These are phyloP conservation scores for Trachops cirrhosus DNA, from an alignment of 2,797 vertebrate species.

Conservation along the genomic window DNA sequence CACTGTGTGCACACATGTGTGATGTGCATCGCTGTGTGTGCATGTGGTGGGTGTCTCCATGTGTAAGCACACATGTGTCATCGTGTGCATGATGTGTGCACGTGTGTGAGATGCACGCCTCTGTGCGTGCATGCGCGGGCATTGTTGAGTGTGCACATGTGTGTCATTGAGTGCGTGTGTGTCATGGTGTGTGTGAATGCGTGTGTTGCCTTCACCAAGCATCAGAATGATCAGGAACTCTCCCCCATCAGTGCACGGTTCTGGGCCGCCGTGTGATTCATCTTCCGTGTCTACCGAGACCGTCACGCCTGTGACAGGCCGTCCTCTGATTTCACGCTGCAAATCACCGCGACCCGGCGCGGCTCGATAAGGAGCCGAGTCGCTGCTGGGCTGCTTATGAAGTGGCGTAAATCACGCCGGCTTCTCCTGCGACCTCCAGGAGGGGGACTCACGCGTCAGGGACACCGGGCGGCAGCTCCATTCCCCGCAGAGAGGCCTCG, in stretches of 20 bases:
- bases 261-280: neutral
- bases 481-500: neutral
- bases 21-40: too few relatives aligned
- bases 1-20: too few relatives aligned
- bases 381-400: neutral
- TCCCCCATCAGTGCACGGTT: neutral
- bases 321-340: neutral
- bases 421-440: neutral
- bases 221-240: fast-evolving
- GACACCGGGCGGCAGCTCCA: too few relatives aligned
- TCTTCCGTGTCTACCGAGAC: neutral
- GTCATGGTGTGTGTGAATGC: neutral
- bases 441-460: neutral
- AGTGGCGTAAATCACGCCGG: neutral
- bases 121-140: fast-evolving
- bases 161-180: neutral
- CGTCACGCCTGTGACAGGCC: neutral
- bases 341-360: neutral
- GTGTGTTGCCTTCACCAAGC: neutral
- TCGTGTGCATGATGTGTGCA: too few relatives aligned
- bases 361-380: neutral
- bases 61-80: too few relatives aligned
- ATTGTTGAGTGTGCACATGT: neutral
- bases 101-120: fast-evolving
- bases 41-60: too few relatives aligned